Base-by-base conservation (phyloP, 2,888 invertebrate genomes). In the Tortrix viridana region DNA sequence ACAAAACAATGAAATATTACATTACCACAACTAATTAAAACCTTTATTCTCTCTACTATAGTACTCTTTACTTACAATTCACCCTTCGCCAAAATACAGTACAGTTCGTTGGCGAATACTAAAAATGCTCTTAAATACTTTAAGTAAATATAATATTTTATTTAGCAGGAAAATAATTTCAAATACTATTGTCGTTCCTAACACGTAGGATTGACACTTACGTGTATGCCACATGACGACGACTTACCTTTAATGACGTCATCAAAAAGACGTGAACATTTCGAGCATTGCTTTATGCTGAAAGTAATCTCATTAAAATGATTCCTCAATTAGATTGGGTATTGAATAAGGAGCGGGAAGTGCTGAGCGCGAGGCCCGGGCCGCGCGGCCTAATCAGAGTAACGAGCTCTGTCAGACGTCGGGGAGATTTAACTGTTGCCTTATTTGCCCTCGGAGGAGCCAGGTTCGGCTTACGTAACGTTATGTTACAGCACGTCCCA, bases 391-490 rank as follows among this genome's bases (percentile, higher is more conserved):
- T 56, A 61, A 61, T 61, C 61, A 56, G 55, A 23, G 56, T 56
- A 61, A 56, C 61, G 61, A 61, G 56, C 61, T 47, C 41, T 19
- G 47, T 49, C 61, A 55, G 61, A 61, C 61, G 55, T 22, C 49
- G 55, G 20, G 50, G 20, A 55, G 32, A 61, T 55, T 61, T 61
- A 55, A 55, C 55, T 43, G 55, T 49, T 61, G 55, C 49, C 43
- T 49, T 55, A 61, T 61, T 61, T 60, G 37, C 37, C 52, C 50
- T 41, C 22, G 38, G 37, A 47, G 26, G 26, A 49, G 47, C 56
- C 47, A 18, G 22, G 38, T 46, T 37, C 19, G 12, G 4, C 38
- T 49, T 49, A 9, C 18, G 38, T 47, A 23, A 47, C 22, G 38
- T 20, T 41, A 47, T 16, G 38, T 20, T 41, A 53, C 4, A 37